Evolutionary conservation across 35 echinoderm and acorn worm species (phyloP), one percentile per base, ranked within the genome.

Genomic region (Holothuria glaberrima): DNA sequence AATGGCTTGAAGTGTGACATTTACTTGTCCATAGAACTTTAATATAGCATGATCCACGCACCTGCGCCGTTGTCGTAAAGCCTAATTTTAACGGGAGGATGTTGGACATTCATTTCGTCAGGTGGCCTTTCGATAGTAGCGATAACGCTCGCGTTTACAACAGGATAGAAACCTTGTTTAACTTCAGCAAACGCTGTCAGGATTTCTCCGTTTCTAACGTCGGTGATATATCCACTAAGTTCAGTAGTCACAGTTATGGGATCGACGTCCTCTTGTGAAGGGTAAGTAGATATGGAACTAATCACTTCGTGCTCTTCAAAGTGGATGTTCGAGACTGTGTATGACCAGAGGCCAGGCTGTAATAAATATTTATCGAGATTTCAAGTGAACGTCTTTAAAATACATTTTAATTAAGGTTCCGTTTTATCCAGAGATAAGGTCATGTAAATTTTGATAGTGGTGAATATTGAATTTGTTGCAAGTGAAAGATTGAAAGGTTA

Each of bases 51-150:
- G 2, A 41, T 4, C 36, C 7, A 75, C 69, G 29, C 31, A 89
- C 88, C 88, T 30, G 88, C 88, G 22, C 88, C 88, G 31, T 89
- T 89, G 56, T 89, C 88, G 18, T 57, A 76, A 21, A 89, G 38
- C 56, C 7, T 16, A 19, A 89, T 28, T 0, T 86, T 13, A 35
- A 86, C 57, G 22, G 82, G 57, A 5, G 9, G n/a, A 20, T 80
- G 45, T 10, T 30, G 45, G 3, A 46, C 34, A 26, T 19, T 10
- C 2, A 33, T 29, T 28, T 22, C 25, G 58, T 89, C 70, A 68
- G 35, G 63, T 12, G 88, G 88, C 33, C 67, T 22, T 59, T 89
- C 88, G 26, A 89, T 89, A 9, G 54, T 78, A 10, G 88, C 88
- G 25, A 61, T 59, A 10, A 89, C 88, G 44, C 52, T 79, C 22